phyloP scores from a whole-genome alignment of 2,888 invertebrate genomes.

The Strigamia transsilvanica region DNA sequence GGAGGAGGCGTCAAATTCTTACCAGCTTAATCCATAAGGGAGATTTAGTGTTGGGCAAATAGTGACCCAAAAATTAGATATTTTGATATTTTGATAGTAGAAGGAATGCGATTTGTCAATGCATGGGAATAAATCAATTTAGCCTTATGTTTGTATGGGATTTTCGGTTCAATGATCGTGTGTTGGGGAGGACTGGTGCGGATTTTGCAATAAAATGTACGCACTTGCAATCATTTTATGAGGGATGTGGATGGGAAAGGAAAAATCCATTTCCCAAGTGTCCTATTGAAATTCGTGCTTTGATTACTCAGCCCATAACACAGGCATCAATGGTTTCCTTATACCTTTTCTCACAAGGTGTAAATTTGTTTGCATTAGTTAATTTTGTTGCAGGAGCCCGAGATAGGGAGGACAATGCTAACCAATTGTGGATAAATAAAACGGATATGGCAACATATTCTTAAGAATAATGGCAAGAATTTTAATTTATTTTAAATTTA shows the following conservation, averaged over 20 bases:
- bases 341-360: not conserved
- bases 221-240: not conserved
- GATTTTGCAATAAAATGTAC: slow-evolving; percentile 1
- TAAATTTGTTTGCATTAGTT: not conserved
- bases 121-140: not conserved
- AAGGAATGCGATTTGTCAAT: not conserved
- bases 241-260: not conserved
- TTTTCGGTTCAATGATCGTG: not conserved
- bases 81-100: no score
- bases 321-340: not conserved
- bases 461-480: no score
- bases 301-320: slow-evolving; percentile 13
- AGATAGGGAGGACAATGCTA: no score
- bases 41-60: no score
- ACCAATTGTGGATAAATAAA: no score
- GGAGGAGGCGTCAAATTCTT: no score
- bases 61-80: no score
- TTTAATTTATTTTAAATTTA: no score
- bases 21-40: no score
- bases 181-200: not conserved
- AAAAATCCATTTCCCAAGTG: slow-evolving; percentile 1
- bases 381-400: no score
- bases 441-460: no score
- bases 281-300: not conserved
- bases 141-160: not conserved